These are phyloP conservation scores for Scleropages formosus DNA, from an alignment of 2,797 vertebrate species.

Conservation along the genomic window DNA sequence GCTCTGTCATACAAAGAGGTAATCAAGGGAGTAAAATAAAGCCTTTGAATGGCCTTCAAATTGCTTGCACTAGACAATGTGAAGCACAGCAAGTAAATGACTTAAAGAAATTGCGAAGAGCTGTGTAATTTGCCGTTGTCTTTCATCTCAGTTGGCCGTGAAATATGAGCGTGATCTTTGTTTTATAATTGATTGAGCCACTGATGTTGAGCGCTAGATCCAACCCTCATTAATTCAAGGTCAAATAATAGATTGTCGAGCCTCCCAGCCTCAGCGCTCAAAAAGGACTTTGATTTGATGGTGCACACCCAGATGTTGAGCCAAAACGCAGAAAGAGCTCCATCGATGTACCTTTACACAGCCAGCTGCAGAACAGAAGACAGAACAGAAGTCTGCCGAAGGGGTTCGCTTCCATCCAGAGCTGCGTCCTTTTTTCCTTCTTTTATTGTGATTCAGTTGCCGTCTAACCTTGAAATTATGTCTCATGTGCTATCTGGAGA, in stretches of 20 bases:
- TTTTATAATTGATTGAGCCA: slow-evolving; percentile 24
- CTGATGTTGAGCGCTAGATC: slow-evolving; percentile 18
- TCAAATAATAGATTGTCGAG: slow-evolving; percentile 42
- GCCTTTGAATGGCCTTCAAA: not conserved
- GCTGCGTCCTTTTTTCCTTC: slow-evolving; percentile 27
- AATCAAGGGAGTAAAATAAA: slow-evolving; percentile 6
- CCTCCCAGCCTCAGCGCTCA: slow-evolving; percentile 33
- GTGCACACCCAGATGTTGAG: slow-evolving; percentile 41
- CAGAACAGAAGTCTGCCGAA: slow-evolving; percentile 33
- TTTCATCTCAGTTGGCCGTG: slow-evolving; percentile 70
- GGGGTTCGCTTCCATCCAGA: slow-evolving; percentile 38
- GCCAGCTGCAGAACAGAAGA: slow-evolving; percentile 33
- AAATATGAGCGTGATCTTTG: slow-evolving; percentile 63
- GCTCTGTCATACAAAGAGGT: slow-evolving; percentile 1
- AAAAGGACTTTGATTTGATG: slow-evolving; percentile 39
- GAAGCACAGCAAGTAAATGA: not conserved
- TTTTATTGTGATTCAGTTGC: slow-evolving; percentile 30
- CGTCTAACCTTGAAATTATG: slow-evolving; percentile 25
- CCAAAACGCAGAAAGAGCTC: slow-evolving; percentile 35
- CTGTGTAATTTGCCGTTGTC: slow-evolving; percentile 34
- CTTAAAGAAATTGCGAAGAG: not conserved
- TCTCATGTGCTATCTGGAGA: slow-evolving; percentile 27
- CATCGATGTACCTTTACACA: slow-evolving; percentile 34
- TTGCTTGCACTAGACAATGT: slow-evolving; percentile 4
- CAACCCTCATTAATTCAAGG: slow-evolving; percentile 31